Base-by-base conservation (phyloP, 2,113 vertebrate genomes). In the Halcyon senegalensis region DNA sequence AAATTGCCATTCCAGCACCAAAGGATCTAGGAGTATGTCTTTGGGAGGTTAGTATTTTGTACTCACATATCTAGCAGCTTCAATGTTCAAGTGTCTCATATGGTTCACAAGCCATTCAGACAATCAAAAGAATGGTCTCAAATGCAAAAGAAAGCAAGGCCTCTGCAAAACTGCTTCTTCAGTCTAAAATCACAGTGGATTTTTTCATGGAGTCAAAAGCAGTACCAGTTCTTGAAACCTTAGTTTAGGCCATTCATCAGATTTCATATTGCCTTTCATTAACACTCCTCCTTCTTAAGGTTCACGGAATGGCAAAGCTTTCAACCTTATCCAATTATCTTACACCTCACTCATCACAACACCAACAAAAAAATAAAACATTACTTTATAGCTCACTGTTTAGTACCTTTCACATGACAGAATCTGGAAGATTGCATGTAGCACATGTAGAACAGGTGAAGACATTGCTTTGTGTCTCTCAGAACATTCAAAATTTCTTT, bases 401-500 rank as follows among this genome's bases (percentile, higher is more conserved):
- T 76, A 59, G 25, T 73, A 64, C 6, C 8, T 76, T 91, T 73
- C 67, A 13, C 3, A 5, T 44, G 8, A 74, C 11, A 66, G 3
- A 31, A 56, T n/a, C 33, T 37, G 7, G 18, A 87, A 76, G 90
- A 69, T 21, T 64, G 16, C 18, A 66, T 51, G 16, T 43, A 60
- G 3, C 1, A 0, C 44, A 37, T 31, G 3, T 19, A 56, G 21
- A 56, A 46, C 0, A 3, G 2, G 3, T 41, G 13, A 84, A 60
- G 30, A 37, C 4, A 24, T 30, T 59, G 21, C 1, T 2, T 24
- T 37, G 3, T 31, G 11, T 56, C 37, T 80, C 41, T 59, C 30
- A 74, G 35, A 90, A 43, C 7, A 56, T n/a, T 88, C 1, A 31
- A 48, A 58, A 23, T 41, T 41, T 81, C 9, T 53, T 85, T 55